Percentiles rank a stretch among this genome's conserved stretches.
Evolutionary conservation across 1,140 invertebrate species (phyloP).

Genomic region (Pseudoatta argentina): DNA sequence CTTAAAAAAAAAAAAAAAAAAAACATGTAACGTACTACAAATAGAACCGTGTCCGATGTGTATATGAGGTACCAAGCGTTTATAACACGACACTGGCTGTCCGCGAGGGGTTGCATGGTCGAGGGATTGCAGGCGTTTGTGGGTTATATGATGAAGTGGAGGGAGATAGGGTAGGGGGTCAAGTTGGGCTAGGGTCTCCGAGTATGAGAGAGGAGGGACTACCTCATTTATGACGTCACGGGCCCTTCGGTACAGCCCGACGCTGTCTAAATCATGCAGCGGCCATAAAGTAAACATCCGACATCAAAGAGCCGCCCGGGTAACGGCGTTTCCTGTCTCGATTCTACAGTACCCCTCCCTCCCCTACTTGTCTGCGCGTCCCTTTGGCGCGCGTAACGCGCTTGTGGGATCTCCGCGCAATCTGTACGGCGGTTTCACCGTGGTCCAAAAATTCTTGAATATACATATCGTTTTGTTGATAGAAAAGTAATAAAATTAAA

Average conservation of each 20-base stretch:
- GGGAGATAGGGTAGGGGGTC: slow-evolving; percentile 46
- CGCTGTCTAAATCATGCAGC: slow-evolving; percentile 78
- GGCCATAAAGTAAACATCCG: slow-evolving; percentile 78
- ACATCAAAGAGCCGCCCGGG: slow-evolving; percentile 78
- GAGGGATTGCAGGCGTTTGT: slow-evolving; percentile 58
- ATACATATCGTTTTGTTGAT: no score
- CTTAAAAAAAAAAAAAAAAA: slow-evolving; percentile 15
- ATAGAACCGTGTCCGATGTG: slow-evolving; percentile 44
- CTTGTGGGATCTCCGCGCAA: slow-evolving; percentile 39
- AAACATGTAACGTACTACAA: slow-evolving; percentile 21
- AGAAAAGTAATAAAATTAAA: no score
- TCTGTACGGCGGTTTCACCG: slow-evolving; percentile 7
- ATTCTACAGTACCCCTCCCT: slow-evolving; percentile 4
- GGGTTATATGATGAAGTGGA: slow-evolving; percentile 59
- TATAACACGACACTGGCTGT: slow-evolving; percentile 55
- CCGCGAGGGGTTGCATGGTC: slow-evolving; percentile 54
- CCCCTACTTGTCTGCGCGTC: slow-evolving; percentile 22
- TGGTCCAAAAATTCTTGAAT: slow-evolving; percentile 13
- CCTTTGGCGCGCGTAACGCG: slow-evolving; percentile 46
- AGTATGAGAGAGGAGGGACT: slow-evolving; percentile 41
- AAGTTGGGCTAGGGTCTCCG: slow-evolving; percentile 48
- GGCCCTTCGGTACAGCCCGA: slow-evolving; percentile 59
- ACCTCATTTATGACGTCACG: slow-evolving; percentile 76
- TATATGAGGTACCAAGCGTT: slow-evolving; percentile 48
- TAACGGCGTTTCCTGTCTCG: slow-evolving; percentile 61